A percentile compares a stretch with the other conserved stretches of the same genome.
These are phyloP conservation scores for Triops cancriformis DNA, from an alignment of 1,140 invertebrate species.

Conservation along the genomic window DNA sequence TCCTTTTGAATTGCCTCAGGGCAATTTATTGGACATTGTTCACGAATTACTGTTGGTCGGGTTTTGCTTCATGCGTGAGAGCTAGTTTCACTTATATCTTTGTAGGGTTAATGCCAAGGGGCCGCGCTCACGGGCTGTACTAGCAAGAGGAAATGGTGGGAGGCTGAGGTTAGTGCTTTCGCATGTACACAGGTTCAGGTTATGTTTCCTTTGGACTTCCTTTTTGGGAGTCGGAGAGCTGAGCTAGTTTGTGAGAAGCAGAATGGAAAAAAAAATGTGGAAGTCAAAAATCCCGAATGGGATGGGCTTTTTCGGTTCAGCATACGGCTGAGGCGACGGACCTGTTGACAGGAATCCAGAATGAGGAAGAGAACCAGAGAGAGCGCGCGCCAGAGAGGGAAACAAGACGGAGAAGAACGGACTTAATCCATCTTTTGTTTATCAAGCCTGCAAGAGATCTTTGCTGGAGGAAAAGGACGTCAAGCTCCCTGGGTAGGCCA, in stretches of 20 bases:
- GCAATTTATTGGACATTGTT: too few relatives aligned
- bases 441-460: neutral
- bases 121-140: too few relatives aligned
- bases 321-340: neutral
- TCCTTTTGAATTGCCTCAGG: too few relatives aligned
- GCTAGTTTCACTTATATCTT: too few relatives aligned
- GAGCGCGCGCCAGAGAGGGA: neutral
- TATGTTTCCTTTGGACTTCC: neutral
- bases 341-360: too few relatives aligned
- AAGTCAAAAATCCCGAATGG: neutral
- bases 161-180: constrained; percentile 12
- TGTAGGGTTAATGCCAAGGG: too few relatives aligned
- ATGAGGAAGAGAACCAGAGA: neutral
- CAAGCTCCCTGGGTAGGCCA: neutral
- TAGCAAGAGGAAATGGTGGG: neutral
- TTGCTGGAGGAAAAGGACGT: neutral
- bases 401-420: neutral
- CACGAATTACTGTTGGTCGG: too few relatives aligned
- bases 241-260: neutral
- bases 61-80: too few relatives aligned
- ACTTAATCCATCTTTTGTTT: constrained; percentile 11
- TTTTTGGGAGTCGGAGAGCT: neutral
- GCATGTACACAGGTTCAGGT: constrained; percentile 4
- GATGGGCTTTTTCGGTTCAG: neutral
- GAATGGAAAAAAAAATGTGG: neutral